A percentile compares a stretch with the other conserved stretches of the same genome.
These are phyloP conservation scores for Chloebia gouldiae DNA, from an alignment of 2,113 vertebrate genomes.

Conservation along the genomic window DNA sequence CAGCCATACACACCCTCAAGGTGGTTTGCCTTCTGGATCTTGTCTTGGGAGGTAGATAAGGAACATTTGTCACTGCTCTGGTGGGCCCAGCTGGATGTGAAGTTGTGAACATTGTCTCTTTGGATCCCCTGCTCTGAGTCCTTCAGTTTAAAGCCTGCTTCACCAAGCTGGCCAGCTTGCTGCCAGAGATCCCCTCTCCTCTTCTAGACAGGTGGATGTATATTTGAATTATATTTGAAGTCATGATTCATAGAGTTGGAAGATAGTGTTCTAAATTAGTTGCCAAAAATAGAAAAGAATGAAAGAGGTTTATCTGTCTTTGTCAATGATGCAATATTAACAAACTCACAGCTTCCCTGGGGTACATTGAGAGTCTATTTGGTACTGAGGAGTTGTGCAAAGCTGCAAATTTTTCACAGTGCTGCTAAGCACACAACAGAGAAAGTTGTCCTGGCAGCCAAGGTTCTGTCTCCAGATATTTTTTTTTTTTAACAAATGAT, in stretches of 20 bases:
- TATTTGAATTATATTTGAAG: neutral
- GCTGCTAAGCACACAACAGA: neutral
- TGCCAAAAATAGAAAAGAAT: neutral
- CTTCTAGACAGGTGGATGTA: neutral
- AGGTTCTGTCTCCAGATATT: neutral
- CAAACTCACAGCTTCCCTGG: neutral
- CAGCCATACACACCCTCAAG: neutral
- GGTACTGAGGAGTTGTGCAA: neutral
- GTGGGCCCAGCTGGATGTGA: neutral
- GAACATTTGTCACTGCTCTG: neutral
- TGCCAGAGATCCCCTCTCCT: neutral
- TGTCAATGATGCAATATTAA: neutral
- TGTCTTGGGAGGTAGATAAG: neutral
- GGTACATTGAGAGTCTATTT: neutral
- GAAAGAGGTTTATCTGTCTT: slow-evolving; percentile 2
- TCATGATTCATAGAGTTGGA: neutral
- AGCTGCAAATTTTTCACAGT: neutral
- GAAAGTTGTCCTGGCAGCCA: neutral
- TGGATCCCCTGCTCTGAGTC: neutral
- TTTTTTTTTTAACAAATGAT: neutral
- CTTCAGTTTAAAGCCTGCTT: neutral
- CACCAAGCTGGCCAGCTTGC: neutral
- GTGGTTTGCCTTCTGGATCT: neutral
- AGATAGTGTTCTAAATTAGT: neutral
- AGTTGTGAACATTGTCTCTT: neutral